phyloP scores from a whole-genome alignment of 2,888 invertebrate species.

The Diadegma fenestrale region DNA sequence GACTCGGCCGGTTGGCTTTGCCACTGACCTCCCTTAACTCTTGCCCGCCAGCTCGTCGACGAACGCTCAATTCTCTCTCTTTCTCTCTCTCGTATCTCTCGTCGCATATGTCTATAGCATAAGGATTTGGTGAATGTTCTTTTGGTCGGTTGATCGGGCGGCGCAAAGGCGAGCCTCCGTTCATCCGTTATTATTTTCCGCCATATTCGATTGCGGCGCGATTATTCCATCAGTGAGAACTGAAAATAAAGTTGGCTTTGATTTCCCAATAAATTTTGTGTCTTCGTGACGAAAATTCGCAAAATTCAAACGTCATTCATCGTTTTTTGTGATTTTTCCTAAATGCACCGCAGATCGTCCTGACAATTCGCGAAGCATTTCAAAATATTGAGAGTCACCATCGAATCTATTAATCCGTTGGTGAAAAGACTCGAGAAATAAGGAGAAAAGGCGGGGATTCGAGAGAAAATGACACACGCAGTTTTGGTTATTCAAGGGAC shows the following conservation, averaged over 20 bases:
- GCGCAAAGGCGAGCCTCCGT: constrained; percentile 22
- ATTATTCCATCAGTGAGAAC: background rate
- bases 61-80: constrained; percentile 41
- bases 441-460: background rate
- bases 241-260: background rate
- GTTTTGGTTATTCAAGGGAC: background rate
- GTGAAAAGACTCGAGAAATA: background rate
- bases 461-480: background rate
- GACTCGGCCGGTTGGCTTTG: constrained; percentile 70
- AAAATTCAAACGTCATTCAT: background rate
- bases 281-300: background rate
- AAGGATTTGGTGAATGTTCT: constrained; percentile 29
- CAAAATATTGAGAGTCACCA: background rate
- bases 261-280: background rate
- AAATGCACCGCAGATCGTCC: background rate
- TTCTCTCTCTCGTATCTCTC: constrained; percentile 24
- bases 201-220: background rate
- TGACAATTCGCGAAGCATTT: background rate
- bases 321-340: no score
- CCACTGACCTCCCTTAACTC: constrained; percentile 79
- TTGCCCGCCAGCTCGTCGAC: constrained; percentile 56
- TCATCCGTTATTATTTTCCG: constrained; percentile 41
- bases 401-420: background rate
- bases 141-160: constrained; percentile 27
- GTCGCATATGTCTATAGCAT: constrained; percentile 30